Base-by-base conservation (phyloP, 2,113 vertebrate species). In the Elephantulus edwardii region DNA sequence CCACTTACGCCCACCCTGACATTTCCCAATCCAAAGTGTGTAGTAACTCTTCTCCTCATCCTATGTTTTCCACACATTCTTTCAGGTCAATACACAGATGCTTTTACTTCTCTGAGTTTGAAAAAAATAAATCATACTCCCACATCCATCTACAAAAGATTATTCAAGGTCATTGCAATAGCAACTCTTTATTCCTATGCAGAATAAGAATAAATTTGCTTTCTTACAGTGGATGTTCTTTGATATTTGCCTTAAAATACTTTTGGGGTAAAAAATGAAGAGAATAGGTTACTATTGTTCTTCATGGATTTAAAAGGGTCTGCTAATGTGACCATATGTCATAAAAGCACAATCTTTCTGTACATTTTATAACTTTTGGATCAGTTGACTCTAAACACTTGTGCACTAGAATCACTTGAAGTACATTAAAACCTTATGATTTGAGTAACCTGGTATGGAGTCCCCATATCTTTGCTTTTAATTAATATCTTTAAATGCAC, bases 71-170 rank as follows among this genome's bases (percentile, higher is more conserved):
- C 90, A 96, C 96, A 96, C 81, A 80, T 97, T 97, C 95, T 96
- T 97, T 97, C 95, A 95, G 97, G 96, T 97, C 96, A 97, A 78
- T 60, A 93, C 84, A 38, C 93, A 97, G 96, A 96, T 92, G 89
- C 93, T 97, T 95, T 93, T 92, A 91, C 86, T 96, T 96, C 91
- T 88, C 78, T 91, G 83, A 52, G 87, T 91, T 79, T 38, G 78
- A 90, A 94, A 92, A n/a, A 92, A 87, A 38, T 76, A 90, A 94
- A 90, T 68, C 87, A 84, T 52, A 84, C 76, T 94, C 90, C 92
- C 48, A 94, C 86, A 88, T 26, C 26, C 20, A 80, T 86, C n/a
- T 83, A 93, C 77, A 90, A 94, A 94, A 96, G 70, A 90, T 87
- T 92, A 38, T 75, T 84, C 90, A 86, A 96, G 94, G 95, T 96